Evolutionary conservation across 1,140 invertebrate species (phyloP), one percentile per base, ranked within the genome.

Genomic region (Colletes gigas): DNA sequence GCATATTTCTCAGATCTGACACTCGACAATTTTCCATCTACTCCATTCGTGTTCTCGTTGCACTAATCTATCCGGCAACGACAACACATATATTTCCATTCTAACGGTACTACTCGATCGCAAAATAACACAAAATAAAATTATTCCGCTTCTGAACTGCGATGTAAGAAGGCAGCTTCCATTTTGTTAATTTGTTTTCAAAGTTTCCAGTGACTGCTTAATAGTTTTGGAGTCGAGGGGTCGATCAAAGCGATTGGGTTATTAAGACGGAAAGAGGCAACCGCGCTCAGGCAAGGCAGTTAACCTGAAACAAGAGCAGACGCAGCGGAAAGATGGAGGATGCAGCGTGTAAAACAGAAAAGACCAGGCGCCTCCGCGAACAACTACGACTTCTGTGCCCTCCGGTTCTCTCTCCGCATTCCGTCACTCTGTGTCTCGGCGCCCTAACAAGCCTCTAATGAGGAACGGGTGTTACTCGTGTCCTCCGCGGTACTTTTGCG

Each of bases 401-500:
- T 68, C 68, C n/a, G 73, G 54, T 69, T 80, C 66, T 52, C 72
- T 70, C 77, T 63, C n/a, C 85, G 84, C 88, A 90, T 92, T 92
- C 86, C 90, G 90, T 90, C 88, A 88, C 85, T 88, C 81, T 82
- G 73, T 84, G 87, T 80, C 78, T 87, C 81, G 85, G 86, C 85
- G 81, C 81, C 79, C 77, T 91, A 91, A 92, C 90, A 91, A 93
- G 91, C 89, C 87, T 89, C 87, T 92, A 93, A 93, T 92, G 91
- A 92, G 90, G 87, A 91, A 91, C 91, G 89, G 90, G 88, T 92
- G 91, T 91, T 86, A 88, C 79, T 88, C 87, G 83, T 88, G 84
- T 90, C 86, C 83, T 86, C 81, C 83, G 86, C 85, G 85, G 85
- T 86, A 82, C 86, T 90, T 91, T 91, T 89, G 76, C 76, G 85